Evolutionary conservation across 2,888 invertebrate genomes (phyloP).

Genomic region (Leptogaster cylindrica): DNA sequence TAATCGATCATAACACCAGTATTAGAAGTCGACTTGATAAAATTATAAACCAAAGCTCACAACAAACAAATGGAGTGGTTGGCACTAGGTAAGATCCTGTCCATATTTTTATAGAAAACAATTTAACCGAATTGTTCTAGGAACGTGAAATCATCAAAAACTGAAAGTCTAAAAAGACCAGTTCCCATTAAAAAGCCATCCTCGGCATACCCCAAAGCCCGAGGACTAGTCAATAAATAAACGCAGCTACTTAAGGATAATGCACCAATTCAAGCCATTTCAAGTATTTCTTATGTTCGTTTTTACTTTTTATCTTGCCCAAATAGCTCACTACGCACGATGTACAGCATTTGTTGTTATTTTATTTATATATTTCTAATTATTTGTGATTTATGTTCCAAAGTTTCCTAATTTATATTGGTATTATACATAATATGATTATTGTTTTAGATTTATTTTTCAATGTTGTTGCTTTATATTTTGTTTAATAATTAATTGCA

Average conservation of each 20-base stretch:
- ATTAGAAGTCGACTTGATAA: constrained; percentile 60
- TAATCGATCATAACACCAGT: constrained; percentile 58
- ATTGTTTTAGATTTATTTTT: too few relatives aligned
- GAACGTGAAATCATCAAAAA: constrained; percentile 53
- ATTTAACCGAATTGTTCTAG: too few relatives aligned
- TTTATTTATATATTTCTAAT: constrained; percentile 21
- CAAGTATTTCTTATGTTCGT: constrained; percentile 7
- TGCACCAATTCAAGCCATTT: constrained; percentile 8
- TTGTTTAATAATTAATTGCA: constrained; percentile 11
- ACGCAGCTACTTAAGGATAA: constrained; percentile 1
- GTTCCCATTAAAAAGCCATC: constrained; percentile 58
- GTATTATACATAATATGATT: too few relatives aligned
- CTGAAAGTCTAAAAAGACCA: constrained; percentile 58
- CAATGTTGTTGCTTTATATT: not conserved
- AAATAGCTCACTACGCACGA: constrained; percentile 28
- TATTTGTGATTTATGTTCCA: too few relatives aligned
- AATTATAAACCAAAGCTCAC: constrained; percentile 58
- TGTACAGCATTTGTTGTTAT: constrained; percentile 33
- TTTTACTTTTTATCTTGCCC: constrained; percentile 14
- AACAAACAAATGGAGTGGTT: constrained; percentile 11
- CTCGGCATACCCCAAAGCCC: constrained; percentile 62
- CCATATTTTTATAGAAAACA: too few relatives aligned
- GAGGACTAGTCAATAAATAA: constrained; percentile 61
- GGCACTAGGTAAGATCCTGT: constrained; percentile 1
- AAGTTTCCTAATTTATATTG: too few relatives aligned